Percentiles rank a stretch among this genome's conserved stretches.
Evolutionary conservation across 2,797 vertebrate species (phyloP).

Genomic region (Dendrocincla tyrannina): DNA sequence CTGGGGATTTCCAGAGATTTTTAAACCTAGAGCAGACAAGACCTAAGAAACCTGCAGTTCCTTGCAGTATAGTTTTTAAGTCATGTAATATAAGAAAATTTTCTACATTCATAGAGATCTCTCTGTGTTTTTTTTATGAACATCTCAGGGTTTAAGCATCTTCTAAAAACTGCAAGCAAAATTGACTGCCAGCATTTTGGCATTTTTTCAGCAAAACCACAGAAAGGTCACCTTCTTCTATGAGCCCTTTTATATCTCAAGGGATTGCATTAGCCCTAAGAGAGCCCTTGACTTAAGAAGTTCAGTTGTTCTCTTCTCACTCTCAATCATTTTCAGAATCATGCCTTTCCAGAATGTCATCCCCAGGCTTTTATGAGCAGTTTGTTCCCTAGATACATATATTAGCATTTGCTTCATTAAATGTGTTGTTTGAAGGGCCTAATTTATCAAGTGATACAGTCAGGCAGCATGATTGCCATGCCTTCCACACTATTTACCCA

Average conservation of each 20-base stretch:
- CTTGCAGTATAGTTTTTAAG: neutral
- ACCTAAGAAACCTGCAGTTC: neutral
- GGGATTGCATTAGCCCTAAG: neutral
- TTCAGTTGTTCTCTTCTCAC: neutral
- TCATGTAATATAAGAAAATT: neutral
- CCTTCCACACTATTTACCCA: neutral
- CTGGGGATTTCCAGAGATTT: neutral
- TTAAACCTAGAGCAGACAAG: neutral
- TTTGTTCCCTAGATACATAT: neutral
- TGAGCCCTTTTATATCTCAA: neutral
- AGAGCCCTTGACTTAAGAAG: neutral
- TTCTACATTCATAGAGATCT: neutral
- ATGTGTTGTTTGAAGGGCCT: neutral
- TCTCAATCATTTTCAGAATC: neutral
- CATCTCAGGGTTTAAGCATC: neutral
- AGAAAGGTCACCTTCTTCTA: neutral
- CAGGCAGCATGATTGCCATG: neutral
- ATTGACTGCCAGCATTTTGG: neutral
- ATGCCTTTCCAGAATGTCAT: neutral
- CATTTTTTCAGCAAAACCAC: neutral
- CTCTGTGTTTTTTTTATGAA: neutral
- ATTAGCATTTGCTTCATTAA: slow-evolving; percentile 29
- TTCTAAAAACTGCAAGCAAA: neutral
- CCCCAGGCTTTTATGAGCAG: neutral
- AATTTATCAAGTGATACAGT: slow-evolving; percentile 21